Conservation (phyloP, 2,797 vertebrate species). For the Sternarchorhynchus goeldii region DNA sequence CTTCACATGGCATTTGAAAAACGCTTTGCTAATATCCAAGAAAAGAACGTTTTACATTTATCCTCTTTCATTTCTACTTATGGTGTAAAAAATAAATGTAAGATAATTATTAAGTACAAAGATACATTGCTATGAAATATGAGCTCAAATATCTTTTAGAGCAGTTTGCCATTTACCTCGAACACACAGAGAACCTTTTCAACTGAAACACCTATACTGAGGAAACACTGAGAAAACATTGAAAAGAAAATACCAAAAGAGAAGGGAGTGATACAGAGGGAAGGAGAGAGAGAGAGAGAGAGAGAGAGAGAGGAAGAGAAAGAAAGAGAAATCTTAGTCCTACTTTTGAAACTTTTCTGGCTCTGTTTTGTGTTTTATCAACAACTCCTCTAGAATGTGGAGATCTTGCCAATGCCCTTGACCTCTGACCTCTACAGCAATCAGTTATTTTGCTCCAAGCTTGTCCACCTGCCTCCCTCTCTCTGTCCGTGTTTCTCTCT, state of each 20-base stretch:
- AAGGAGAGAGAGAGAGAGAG: not conserved
- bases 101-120: too few relatives aligned
- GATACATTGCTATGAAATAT: not conserved
- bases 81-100: not conserved
- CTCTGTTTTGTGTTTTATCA: conserved; percentile 54
- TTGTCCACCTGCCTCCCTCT: conserved; percentile 59
- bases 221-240: too few relatives aligned
- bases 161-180: too few relatives aligned
- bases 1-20: conserved; percentile 7
- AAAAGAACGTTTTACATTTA: too few relatives aligned
- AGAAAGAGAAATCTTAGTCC: conserved; percentile 55
- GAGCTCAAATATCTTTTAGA: not conserved
- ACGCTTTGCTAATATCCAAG: not conserved
- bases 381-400: conserved; percentile 54
- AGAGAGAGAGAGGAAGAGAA: conserved; percentile 3
- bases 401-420: conserved; percentile 72
- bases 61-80: not conserved
- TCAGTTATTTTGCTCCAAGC: conserved; percentile 81
- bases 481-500: conserved; percentile 61
- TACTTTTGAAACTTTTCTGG: conserved; percentile 64
- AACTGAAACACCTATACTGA: not conserved
- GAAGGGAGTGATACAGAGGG: not conserved
- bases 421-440: conserved; percentile 78
- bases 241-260: too few relatives aligned
- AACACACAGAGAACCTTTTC: not conserved